A percentile compares a stretch with the other conserved stretches of the same genome.
These are phyloP conservation scores for Cryptocephalus primarius DNA, from an alignment of 2,888 invertebrate species.

Conservation along the genomic window DNA sequence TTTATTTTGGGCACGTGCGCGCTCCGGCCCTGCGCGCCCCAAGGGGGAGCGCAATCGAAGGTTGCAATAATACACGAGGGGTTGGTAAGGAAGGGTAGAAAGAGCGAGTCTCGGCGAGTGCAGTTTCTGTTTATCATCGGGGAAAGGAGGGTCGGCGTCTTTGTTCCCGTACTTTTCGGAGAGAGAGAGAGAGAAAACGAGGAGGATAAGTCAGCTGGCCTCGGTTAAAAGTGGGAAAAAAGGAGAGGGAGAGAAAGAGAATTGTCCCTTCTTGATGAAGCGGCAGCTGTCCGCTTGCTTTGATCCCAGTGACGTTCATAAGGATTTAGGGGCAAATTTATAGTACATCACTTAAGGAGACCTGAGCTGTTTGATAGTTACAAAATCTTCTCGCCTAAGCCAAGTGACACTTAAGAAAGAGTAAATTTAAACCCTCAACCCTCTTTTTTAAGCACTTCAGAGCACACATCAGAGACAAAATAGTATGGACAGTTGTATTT, in stretches of 20 bases:
- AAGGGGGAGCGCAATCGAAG: constrained; percentile 23
- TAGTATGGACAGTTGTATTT: no score
- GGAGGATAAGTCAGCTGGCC: constrained; percentile 39
- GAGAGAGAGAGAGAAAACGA: no score
- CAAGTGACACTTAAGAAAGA: no score
- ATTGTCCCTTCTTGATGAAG: constrained; percentile 17
- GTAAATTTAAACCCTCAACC: no score
- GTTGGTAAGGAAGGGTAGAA: constrained; percentile 20
- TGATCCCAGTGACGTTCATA: constrained; percentile 16
- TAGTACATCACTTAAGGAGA: no score
- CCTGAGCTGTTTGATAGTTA: no score
- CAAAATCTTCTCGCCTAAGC: no score
- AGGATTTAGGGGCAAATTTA: no score
- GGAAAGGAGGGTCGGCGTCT: constrained; percentile 33
- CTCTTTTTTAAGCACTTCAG: no score
- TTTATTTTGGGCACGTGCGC: neutral
- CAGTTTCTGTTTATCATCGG: constrained; percentile 23
- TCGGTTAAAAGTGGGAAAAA: constrained; percentile 7
- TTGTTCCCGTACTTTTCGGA: constrained; percentile 31
- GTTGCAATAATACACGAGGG: constrained; percentile 12
- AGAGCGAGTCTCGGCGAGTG: constrained; percentile 1
- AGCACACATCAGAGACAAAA: no score
- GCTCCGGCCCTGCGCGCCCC: constrained; percentile 9
- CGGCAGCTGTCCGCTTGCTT: constrained; percentile 24
- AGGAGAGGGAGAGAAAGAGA: neutral